Base-by-base conservation (phyloP, 2,797 vertebrate genomes). In the Orientallactaga sibirica region DNA sequence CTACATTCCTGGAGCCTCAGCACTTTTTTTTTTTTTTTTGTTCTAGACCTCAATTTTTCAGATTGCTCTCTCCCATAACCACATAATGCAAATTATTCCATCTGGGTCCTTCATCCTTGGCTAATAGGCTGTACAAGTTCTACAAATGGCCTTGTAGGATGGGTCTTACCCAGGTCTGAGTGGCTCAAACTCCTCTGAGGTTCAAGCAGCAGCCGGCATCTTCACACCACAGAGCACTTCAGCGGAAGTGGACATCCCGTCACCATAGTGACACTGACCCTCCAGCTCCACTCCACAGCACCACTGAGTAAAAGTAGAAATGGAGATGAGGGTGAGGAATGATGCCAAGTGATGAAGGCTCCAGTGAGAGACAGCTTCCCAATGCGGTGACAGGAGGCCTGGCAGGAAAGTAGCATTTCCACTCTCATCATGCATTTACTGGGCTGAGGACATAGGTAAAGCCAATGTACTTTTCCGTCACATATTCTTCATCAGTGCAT, bases 61-160 rank as follows among this genome's bases (percentile, higher is more conserved):
- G 41, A 88, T 71, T 81, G 86, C 88, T 80, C 24, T 75, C 58
- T 25, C 58, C 43, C 37, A 19, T 68, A 29, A 88, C 7, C n/a
- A 29, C 29, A 33, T 93, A 81, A 68, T 62, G 86, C 76, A 86
- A 24, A 67, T 77, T 10, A 29, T 55, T 92, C 83, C 43, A 71
- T 90, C 29, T 58, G 77, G 71, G 15, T 77, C 58, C n/a, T 43
- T 75, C 33, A 55, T 74, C 88, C 88, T 92, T 73, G 16, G 43
- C 71, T 74, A 16, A 77, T 92, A 87, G 74, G 55, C 52, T 20
- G 14, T 64, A 33, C 11, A 71, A 86, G n/a, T 70, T 25, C 61
- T 83, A 62, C 58, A 86, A 92, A 84, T 93, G 86, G 84, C 58
- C 29, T 74, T 27, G 9, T 68, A 20, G 37, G 15, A 52, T 86